These are phyloP conservation scores for Rotaria macrura DNA, from an alignment of 2,888 invertebrate species.

Conservation along the genomic window DNA sequence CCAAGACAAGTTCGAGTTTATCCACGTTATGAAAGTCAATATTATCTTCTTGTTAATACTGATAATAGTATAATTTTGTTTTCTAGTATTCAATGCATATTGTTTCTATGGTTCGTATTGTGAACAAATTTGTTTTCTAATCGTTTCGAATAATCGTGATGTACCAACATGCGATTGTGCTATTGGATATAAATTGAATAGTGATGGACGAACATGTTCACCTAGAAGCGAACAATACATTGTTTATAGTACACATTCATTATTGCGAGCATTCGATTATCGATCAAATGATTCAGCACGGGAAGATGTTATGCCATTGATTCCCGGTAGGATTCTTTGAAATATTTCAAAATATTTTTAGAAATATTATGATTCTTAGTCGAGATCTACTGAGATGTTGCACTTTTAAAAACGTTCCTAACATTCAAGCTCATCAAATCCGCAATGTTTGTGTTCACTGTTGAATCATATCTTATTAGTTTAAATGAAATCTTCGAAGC, in stretches of 20 bases:
- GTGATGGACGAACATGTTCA: slow-evolving; percentile 57
- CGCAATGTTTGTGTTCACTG: no score
- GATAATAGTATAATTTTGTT: not conserved
- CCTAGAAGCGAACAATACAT: slow-evolving; percentile 43
- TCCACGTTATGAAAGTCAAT: not conserved
- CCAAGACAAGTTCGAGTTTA: not conserved
- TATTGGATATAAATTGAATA: slow-evolving; percentile 71
- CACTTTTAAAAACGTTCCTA: no score
- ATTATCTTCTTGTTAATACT: not conserved
- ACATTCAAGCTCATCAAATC: no score
- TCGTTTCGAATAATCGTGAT: slow-evolving; percentile 45
- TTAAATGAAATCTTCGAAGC: no score
- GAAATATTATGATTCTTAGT: no score
- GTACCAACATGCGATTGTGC: slow-evolving; percentile 75
- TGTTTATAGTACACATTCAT: slow-evolving; percentile 46
- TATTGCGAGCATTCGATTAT: slow-evolving; percentile 62
- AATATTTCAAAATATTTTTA: no score
- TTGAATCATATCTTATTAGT: no score
- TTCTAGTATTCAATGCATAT: slow-evolving; percentile 1
- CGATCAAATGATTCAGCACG: slow-evolving; percentile 2
- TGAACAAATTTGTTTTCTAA: slow-evolving; percentile 15
- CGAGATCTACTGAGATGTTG: no score
- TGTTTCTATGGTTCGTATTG: slow-evolving; percentile 21
- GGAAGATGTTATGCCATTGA: slow-evolving; percentile 22
- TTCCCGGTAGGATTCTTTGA: not conserved